Evolutionary conservation across 2,888 invertebrate species (phyloP).

Genomic region (Nasonia oneida): DNA sequence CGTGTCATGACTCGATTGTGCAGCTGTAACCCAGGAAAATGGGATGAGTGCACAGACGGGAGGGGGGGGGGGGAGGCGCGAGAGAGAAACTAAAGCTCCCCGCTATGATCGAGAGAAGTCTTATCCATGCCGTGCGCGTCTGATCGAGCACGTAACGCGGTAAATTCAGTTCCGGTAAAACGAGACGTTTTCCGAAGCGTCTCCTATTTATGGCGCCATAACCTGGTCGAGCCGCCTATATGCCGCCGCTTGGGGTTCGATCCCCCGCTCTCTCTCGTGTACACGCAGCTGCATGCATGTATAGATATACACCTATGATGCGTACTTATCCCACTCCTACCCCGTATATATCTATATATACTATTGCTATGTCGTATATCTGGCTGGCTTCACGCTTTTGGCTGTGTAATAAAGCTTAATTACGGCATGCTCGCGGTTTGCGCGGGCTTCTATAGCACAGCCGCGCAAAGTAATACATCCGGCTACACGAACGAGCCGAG

Average conservation of each 20-base stretch:
- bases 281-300: not conserved
- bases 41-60: conserved; percentile 1
- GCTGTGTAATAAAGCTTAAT: conserved; percentile 53
- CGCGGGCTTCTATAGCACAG: not conserved
- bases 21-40: conserved; percentile 13
- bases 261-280: conserved; percentile 1
- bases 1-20: conserved; percentile 13
- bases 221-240: conserved; percentile 15
- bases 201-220: conserved; percentile 56
- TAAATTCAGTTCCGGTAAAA: conserved; percentile 56
- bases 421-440: conserved; percentile 1
- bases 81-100: not conserved
- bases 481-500: not conserved
- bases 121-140: conserved; percentile 56
- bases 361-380: not conserved
- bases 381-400: not conserved
- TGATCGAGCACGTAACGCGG: conserved; percentile 60
- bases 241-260: not conserved
- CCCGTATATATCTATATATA: not conserved
- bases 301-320: not conserved
- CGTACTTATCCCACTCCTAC: too few species aligned
- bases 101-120: conserved; percentile 37
- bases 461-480: conserved; percentile 32
- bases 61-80: not conserved
- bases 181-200: conserved; percentile 54